Evolutionary conservation across 2,113 vertebrate species (phyloP).

Genomic region (Phocoena sinus): DNA sequence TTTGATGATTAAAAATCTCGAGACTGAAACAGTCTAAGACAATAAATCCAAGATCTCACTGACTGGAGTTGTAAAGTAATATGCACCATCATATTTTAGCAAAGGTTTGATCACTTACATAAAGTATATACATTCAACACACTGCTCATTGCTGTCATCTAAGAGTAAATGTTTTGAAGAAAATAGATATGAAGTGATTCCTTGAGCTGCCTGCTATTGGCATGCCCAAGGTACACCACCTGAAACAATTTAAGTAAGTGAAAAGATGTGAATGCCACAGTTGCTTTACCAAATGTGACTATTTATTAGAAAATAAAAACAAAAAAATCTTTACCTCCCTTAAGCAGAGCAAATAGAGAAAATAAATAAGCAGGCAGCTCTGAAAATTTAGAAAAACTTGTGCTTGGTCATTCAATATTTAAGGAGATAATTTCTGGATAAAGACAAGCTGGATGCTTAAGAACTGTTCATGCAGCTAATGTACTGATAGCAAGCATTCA

Average conservation of each 20-base stretch:
- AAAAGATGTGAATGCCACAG: background rate
- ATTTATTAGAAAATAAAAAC: constrained; percentile 8
- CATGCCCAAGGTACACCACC: background rate
- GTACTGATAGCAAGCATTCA: background rate
- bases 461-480: background rate
- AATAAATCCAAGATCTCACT: constrained; percentile 6
- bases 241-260: background rate
- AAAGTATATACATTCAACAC: background rate
- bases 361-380: background rate
- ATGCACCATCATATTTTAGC: background rate
- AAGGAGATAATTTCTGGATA: background rate
- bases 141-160: background rate
- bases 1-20: background rate
- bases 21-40: background rate
- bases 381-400: background rate
- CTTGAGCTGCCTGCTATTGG: background rate
- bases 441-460: background rate
- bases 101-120: background rate
- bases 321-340: background rate
- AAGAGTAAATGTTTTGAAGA: background rate
- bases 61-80: background rate
- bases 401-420: background rate
- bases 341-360: background rate
- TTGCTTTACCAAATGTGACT: background rate
- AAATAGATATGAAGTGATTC: background rate